Conservation (phyloP, 2,113 vertebrate genomes). For the Syngnathoides biaculeatus region DNA sequence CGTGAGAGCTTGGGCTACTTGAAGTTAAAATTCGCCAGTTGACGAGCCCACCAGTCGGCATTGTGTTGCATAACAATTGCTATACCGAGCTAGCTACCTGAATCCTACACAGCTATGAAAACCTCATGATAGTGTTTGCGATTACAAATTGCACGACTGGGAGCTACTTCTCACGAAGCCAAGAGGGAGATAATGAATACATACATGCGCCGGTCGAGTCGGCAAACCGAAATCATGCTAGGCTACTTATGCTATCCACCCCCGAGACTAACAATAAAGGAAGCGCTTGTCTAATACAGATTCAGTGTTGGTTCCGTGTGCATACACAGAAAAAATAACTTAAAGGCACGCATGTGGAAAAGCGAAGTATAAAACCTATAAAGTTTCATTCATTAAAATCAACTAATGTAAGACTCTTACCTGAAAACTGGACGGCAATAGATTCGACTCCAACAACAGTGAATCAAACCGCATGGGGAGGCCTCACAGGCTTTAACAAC, state of each 20-base stretch:
- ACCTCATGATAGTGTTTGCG: not conserved
- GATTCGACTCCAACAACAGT: conserved; percentile 15
- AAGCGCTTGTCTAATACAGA: not conserved
- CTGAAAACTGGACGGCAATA: conserved; percentile 18
- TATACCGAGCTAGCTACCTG: conserved; percentile 30
- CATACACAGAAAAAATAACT: too few species aligned
- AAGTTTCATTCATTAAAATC: not conserved
- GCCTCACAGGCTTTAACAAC: conserved; percentile 50
- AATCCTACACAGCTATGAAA: not conserved
- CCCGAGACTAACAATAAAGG: conserved; percentile 21
- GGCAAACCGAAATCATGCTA: conserved; percentile 1
- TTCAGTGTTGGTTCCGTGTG: not conserved
- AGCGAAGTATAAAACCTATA: too few species aligned
- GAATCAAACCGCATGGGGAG: conserved; percentile 68
- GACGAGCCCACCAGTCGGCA: conserved; percentile 19
- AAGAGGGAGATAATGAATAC: not conserved
- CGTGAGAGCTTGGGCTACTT: not conserved
- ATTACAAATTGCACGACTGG: not conserved
- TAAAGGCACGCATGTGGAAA: not conserved
- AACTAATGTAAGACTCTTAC: conserved; percentile 28
- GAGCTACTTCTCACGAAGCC: not conserved
- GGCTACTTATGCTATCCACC: conserved; percentile 12
- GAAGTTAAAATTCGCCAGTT: not conserved
- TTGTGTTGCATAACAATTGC: conserved; percentile 56
- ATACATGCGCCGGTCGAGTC: not conserved